phyloP scores from a whole-genome alignment of 2,888 invertebrate genomes.

The Flabesymbios commensalis region DNA sequence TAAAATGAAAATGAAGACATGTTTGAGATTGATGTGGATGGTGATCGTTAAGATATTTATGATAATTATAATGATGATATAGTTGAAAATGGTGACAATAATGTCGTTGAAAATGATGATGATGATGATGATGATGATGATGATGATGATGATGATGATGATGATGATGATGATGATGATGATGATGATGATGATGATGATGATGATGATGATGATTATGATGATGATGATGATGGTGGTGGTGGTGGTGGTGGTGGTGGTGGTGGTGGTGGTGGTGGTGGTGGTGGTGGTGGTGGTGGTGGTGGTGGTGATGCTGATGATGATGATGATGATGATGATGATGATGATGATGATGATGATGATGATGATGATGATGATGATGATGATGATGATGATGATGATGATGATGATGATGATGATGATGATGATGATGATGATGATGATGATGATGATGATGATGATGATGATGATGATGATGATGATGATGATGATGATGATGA shows the following conservation, averaged over 20 bases:
- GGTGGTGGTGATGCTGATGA: too few species aligned
- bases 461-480: neutral
- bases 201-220: too few species aligned
- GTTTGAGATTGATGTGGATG: too few species aligned
- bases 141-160: constrained; percentile 10
- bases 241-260: too few species aligned
- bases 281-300: too few species aligned
- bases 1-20: too few species aligned
- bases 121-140: neutral
- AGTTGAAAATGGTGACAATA: neutral
- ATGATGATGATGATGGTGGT: too few species aligned
- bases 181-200: constrained; percentile 6
- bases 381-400: constrained; percentile 5
- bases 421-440: neutral
- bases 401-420: neutral
- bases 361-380: constrained; percentile 5
- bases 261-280: too few species aligned
- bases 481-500: constrained; percentile 5
- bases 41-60: too few species aligned
- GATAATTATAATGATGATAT: neutral
- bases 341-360: neutral
- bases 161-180: constrained; percentile 16
- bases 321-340: too few species aligned
- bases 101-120: neutral
- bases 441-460: constrained; percentile 1